Percentiles rank a stretch among this genome's conserved stretches.
Evolutionary conservation across 2,113 vertebrate genomes (phyloP).

Genomic region (Drymodes brunneopygia): DNA sequence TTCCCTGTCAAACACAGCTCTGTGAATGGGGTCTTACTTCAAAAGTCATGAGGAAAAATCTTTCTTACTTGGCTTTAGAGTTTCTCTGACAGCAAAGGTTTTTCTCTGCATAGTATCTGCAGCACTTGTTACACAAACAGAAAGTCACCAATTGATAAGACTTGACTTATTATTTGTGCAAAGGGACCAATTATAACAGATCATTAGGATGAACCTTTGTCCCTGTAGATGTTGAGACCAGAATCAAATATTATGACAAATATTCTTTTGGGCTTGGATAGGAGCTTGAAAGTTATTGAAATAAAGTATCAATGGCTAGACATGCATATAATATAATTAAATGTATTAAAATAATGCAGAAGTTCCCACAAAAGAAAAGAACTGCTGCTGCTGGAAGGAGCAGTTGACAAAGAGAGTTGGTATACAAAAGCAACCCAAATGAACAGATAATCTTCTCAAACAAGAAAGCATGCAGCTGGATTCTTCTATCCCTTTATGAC

Average conservation of each 20-base stretch:
- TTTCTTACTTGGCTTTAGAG: neutral
- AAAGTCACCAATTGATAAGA: slow-evolving; percentile 28
- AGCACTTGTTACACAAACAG: slow-evolving; percentile 12
- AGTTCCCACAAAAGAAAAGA: neutral
- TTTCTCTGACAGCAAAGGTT: neutral
- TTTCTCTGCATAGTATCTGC: neutral
- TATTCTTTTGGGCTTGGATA: slow-evolving; percentile 29
- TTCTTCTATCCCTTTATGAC: neutral
- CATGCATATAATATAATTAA: neutral
- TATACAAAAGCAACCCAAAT: neutral
- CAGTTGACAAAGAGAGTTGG: neutral
- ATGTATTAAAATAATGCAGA: neutral
- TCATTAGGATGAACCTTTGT: slow-evolving; percentile 27
- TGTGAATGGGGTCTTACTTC: neutral
- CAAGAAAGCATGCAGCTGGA: neutral
- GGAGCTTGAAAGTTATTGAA: slow-evolving; percentile 13
- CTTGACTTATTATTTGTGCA: slow-evolving; percentile 49
- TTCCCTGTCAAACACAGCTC: neutral
- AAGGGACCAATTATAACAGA: slow-evolving; percentile 34
- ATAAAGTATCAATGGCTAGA: slow-evolving; percentile 32
- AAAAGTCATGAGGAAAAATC: neutral
- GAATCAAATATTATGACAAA: slow-evolving; percentile 45
- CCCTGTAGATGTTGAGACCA: neutral
- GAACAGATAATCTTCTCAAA: neutral
- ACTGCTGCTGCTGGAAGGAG: neutral